phyloP scores from a whole-genome alignment of 1,140 invertebrate genomes.

The Philotrypesis tridentata region DNA sequence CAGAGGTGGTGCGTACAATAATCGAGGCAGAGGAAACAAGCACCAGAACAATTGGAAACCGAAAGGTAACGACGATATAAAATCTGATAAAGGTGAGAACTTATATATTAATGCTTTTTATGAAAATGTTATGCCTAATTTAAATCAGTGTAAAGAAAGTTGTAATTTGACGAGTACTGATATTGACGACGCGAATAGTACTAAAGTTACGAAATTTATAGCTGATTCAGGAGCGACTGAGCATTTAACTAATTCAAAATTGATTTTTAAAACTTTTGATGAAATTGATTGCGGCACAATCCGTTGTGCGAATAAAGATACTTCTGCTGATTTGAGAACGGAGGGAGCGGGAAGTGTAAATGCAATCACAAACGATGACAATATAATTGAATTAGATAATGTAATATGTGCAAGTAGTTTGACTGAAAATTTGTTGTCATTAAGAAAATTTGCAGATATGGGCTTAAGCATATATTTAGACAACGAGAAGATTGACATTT shows the following conservation, averaged over 20 bases:
- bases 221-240: conserved; percentile 36
- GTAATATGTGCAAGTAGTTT: neutral
- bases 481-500: no score
- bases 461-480: conserved; percentile 1
- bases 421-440: conserved; percentile 3
- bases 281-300: neutral
- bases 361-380: neutral
- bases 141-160: no score
- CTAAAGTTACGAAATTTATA: conserved; percentile 6
- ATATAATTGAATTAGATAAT: neutral
- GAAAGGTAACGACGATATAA: neutral
- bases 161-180: neutral
- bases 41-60: neutral
- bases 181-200: neutral
- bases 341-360: neutral
- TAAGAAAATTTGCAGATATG: neutral
- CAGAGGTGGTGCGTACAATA: neutral
- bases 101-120: neutral
- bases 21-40: neutral
- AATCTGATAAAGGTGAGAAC: neutral
- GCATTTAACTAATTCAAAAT: conserved; percentile 26
- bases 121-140: no score
- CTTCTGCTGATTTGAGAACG: neutral
- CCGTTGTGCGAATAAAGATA: conserved; percentile 41
- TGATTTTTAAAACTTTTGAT: no score